These are phyloP conservation scores for Procavia capensis DNA, from an alignment of 2,113 vertebrate genomes.

Conservation along the genomic window DNA sequence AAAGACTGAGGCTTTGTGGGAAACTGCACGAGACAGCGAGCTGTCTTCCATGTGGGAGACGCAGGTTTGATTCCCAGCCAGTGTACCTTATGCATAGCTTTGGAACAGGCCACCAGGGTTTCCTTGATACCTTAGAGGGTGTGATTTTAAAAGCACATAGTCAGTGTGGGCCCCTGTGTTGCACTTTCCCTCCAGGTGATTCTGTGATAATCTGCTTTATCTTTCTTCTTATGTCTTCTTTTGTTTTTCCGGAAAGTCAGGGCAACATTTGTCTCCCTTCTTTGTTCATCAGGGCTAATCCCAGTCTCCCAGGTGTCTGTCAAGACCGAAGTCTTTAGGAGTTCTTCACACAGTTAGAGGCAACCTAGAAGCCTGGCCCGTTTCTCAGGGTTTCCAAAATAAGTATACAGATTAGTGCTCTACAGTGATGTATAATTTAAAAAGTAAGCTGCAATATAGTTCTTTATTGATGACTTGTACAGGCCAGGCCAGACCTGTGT, in stretches of 20 bases:
- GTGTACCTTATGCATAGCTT: no score
- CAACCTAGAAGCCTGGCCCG: background rate
- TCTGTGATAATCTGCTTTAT: background rate
- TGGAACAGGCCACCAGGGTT: background rate
- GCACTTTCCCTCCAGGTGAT: background rate
- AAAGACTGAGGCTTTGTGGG: background rate
- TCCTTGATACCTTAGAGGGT: background rate
- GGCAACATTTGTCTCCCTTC: background rate
- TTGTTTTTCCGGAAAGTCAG: background rate
- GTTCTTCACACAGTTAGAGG: background rate
- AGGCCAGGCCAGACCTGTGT: conserved; percentile 45
- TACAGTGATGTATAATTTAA: background rate
- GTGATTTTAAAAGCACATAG: background rate
- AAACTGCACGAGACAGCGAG: background rate
- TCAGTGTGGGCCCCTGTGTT: background rate
- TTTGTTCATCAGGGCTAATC: background rate
- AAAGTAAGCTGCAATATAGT: conserved; percentile 49
- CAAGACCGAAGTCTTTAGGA: background rate
- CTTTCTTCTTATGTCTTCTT: background rate
- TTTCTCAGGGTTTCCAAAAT: conserved; percentile 28
- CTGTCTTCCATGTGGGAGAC: no score
- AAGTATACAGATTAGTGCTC: conserved; percentile 13
- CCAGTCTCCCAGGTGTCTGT: background rate
- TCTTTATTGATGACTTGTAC: conserved; percentile 35
- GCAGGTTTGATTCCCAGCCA: no score